These are phyloP conservation scores for Ptychadena robeensis DNA, from an alignment of 2,797 vertebrate genomes.

Conservation along the genomic window DNA sequence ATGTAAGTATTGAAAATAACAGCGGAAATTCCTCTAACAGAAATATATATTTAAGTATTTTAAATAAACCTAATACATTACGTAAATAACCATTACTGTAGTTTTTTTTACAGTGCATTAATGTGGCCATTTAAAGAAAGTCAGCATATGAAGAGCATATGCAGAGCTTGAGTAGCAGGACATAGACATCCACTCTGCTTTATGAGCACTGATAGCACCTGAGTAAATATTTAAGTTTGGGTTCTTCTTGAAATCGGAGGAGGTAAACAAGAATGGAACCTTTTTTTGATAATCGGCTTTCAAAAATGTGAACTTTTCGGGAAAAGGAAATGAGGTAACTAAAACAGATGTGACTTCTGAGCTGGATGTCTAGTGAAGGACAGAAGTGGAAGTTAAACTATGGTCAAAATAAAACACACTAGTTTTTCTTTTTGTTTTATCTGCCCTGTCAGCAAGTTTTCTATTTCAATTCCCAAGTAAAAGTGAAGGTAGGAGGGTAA, in stretches of 20 bases:
- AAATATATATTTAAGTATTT: too few species aligned
- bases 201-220: constrained; percentile 11
- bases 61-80: too few species aligned
- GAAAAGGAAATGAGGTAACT: background rate
- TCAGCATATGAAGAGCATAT: background rate
- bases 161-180: background rate
- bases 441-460: too few species aligned
- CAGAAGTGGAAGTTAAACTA: background rate
- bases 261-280: constrained; percentile 14
- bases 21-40: too few species aligned
- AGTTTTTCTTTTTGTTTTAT: too few species aligned
- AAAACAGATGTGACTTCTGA: constrained; percentile 17
- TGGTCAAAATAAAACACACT: too few species aligned
- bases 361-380: background rate
- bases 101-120: background rate
- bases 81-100: background rate
- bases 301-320: constrained; percentile 14
- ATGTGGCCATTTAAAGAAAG: background rate
- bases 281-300: constrained; percentile 32
- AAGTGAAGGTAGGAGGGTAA: too few species aligned
- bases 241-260: constrained; percentile 1
- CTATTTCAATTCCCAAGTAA: too few species aligned
- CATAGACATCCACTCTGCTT: background rate
- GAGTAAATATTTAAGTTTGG: constrained; percentile 35
- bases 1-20: background rate